Base-by-base conservation (phyloP, 2,113 vertebrate species). In the Onychostruthus taczanowskii region DNA sequence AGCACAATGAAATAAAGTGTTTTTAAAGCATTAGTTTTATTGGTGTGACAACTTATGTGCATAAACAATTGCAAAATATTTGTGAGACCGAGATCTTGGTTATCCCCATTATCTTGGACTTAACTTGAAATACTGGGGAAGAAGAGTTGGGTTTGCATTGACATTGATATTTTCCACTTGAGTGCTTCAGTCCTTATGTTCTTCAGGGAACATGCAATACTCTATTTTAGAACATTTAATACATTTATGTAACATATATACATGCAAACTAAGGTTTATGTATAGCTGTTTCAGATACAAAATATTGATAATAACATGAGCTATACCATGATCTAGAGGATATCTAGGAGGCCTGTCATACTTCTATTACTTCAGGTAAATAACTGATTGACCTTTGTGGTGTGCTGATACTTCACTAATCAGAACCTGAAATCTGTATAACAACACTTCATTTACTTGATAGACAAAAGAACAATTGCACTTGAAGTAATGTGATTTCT, bases 401-500 rank as follows among this genome's bases (percentile, higher is more conserved):
- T 96, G 97, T 96, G 96, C 98, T 97, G 98, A 98, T 98, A 98
- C 98, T 98, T 98, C 97, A 96, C 97, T 98, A 98, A 98, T 99
- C 98, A 98, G 98, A 98, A 98, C 97, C 98, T 98, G 98, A 98
- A 98, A 99, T 98, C 98, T 98, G 98, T 98, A 98, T 98, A 98
- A 98, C 97, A 98, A 98, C 98, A 98, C 98, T 98, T 98, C 98
- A 98, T 98, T 98, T 98, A 98, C 98, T 98, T 98, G 98, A 98
- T 98, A 98, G 98, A 98, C 98, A 98, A 98, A 98, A 98, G 98
- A 99, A 98, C 98, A 99, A 99, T 99, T 98, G 98, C 98, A 98
- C 98, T 98, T 98, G 98, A 98, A 98, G 98, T 98, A 98, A 98
- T 98, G 98, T 98, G 98, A 99, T 99, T 99, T 99, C 98, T 98